phyloP scores from a whole-genome alignment of 2,888 invertebrate species.

The Tenthredo scrophulariae region DNA sequence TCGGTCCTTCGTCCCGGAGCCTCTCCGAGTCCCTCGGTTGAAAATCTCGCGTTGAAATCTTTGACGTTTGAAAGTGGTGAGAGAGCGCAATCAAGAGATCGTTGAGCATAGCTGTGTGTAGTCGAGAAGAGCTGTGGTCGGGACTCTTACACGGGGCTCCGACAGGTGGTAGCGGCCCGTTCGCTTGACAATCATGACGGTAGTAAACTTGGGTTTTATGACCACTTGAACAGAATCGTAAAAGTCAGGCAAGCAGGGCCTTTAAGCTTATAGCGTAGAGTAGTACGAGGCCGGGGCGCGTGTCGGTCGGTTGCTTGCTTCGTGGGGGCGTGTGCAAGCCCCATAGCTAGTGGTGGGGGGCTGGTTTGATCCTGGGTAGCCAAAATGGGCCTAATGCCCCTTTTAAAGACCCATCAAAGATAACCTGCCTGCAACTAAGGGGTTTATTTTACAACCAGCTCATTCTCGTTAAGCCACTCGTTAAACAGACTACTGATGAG shows the following conservation, averaged over 20 bases:
- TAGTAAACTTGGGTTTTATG: slow-evolving; percentile 81
- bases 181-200: slow-evolving; percentile 79
- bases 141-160: slow-evolving; percentile 71
- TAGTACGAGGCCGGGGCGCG: slow-evolving; percentile 69
- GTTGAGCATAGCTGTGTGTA: slow-evolving; percentile 53
- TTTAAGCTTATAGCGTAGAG: slow-evolving; percentile 70
- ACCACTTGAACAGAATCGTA: slow-evolving; percentile 82
- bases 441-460: slow-evolving; percentile 70
- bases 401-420: slow-evolving; percentile 71
- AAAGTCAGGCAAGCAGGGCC: slow-evolving; percentile 79
- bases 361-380: slow-evolving; percentile 64
- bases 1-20: background rate
- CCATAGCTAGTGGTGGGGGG: slow-evolving; percentile 59
- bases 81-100: slow-evolving; percentile 53
- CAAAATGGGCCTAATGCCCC: slow-evolving; percentile 75
- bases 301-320: slow-evolving; percentile 69
- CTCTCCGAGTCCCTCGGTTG: background rate
- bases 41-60: slow-evolving; percentile 24
- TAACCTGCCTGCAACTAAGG: slow-evolving; percentile 64
- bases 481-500: slow-evolving; percentile 38
- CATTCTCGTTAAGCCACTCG: slow-evolving; percentile 62
- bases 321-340: slow-evolving; percentile 71
- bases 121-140: slow-evolving; percentile 35
- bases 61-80: slow-evolving; percentile 25
- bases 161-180: slow-evolving; percentile 77